A percentile compares a stretch with the other conserved stretches of the same genome.
Conservation (phyloP, 2,888 invertebrate species). For the Idaea biselata region DNA sequence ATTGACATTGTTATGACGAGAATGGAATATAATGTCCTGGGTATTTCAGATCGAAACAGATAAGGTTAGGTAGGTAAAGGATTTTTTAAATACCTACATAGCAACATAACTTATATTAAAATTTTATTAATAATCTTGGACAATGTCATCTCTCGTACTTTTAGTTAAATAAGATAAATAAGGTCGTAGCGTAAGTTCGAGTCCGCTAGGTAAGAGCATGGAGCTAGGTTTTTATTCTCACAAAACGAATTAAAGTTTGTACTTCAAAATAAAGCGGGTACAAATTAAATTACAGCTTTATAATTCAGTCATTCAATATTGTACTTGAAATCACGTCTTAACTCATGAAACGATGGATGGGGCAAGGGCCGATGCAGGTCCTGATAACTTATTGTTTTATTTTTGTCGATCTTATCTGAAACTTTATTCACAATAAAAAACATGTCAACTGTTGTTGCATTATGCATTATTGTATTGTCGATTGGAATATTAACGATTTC, state of each 20-base stretch:
- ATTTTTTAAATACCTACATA: no score
- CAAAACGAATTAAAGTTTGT: not conserved
- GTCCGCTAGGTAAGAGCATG: no score
- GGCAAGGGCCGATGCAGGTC: not conserved
- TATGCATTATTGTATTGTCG: not conserved
- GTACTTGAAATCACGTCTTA: not conserved
- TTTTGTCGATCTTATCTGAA: not conserved
- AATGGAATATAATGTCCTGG: constrained; percentile 26
- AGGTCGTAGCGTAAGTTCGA: no score
- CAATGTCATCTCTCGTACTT: no score
- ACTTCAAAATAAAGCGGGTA: not conserved
- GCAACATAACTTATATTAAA: no score
- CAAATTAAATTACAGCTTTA: not conserved
- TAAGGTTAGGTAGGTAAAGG: not conserved
- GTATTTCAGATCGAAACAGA: not conserved
- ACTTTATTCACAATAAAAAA: not conserved
- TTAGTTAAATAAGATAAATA: no score
- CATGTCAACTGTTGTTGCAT: not conserved
- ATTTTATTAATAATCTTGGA: no score
- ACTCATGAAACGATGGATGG: not conserved
- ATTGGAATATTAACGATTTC: not conserved
- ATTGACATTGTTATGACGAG: constrained; percentile 23
- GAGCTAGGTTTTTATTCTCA: no score
- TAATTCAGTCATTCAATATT: not conserved
- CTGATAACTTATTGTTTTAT: not conserved